Evolutionary conservation across 2,888 invertebrate genomes (phyloP), one percentile per base, ranked within the genome.

Genomic region (Aphidius colemani): DNA sequence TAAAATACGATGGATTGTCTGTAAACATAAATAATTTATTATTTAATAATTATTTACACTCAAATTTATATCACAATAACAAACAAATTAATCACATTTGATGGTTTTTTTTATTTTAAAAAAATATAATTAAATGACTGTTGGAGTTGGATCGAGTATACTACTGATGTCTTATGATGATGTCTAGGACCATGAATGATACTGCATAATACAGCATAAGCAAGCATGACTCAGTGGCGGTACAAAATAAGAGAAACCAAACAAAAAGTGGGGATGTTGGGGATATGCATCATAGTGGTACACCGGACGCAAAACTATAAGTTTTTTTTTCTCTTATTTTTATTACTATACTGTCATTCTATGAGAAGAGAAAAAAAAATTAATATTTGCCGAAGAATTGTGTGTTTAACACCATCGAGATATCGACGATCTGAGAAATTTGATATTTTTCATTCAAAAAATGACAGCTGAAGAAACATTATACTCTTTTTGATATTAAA

Each of bases 1-100:
- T 87, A 82, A 92, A 92, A 81, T 92, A 92, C 68, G 91, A 91
- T 53, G 91, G 91, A 82, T 91, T 92, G 57, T 91, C 91, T 91
- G 87, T 71, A 72, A 86, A 85, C 80, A 84, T 76, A 74, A 72
- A 68, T 48, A 60, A 56, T 61, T 50, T 18, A 53, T 44, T 58
- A 40, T 13, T 48, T 40, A 1, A 9, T 44, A 45, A 39, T 53
- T 53, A 18, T 44, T 10, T 2, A 30, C 5, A 30, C 30, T 5
- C 30, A 30, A 30, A 30, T 30, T 30, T 30, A 30, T 30, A 30
- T 50, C 45, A 11, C 63, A 58, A 41, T 18, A 43, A 8, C 39
- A 59, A 6, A 49, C 6, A 7, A 43, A 7, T 18, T 13, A 7
- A 48, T 10, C 5, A 7, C 5, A 7, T 40, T 11, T 45, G 30